phyloP scores from a whole-genome alignment of 2,797 vertebrate genomes.

The Hephaestus fuliginosus region DNA sequence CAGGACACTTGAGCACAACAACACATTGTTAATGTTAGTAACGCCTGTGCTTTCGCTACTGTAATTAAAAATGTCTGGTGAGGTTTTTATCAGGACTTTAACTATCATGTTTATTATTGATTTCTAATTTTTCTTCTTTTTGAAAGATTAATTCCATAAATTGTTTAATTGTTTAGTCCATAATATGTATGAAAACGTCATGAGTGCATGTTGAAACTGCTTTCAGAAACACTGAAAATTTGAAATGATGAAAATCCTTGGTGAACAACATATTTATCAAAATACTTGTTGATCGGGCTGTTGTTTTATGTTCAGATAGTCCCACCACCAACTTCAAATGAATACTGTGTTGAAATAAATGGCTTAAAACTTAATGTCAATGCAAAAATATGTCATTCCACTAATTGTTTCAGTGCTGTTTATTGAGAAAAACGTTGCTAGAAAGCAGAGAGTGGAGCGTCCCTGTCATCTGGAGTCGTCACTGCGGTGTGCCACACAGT shows the following conservation, averaged over 20 bases:
- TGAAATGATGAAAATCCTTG: not conserved
- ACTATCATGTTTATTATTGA: not conserved
- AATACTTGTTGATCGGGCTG: not conserved
- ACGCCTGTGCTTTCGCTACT: not conserved
- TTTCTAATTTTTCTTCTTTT: too few species aligned
- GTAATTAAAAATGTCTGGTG: not conserved
- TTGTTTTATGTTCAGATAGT: not conserved
- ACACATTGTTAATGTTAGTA: not conserved
- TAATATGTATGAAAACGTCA: not conserved
- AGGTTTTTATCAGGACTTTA: not conserved
- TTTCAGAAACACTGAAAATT: not conserved
- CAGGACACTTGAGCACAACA: too few species aligned
- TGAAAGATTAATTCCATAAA: too few species aligned
- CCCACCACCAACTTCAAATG: not conserved
- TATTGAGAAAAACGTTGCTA: not conserved
- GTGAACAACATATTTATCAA: not conserved
- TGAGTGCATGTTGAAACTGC: too few species aligned
- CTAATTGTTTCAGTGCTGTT: not conserved
- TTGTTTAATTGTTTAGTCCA: not conserved
- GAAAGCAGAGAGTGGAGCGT: not conserved
- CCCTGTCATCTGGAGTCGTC: not conserved
- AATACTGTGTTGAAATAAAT: not conserved
- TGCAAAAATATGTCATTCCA: not conserved
- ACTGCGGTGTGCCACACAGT: constrained; percentile 26
- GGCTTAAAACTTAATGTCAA: not conserved